Percentiles rank a stretch among this genome's conserved stretches.
phyloP scores from a whole-genome alignment of 2,113 vertebrate species.

The Semnopithecus entellus region DNA sequence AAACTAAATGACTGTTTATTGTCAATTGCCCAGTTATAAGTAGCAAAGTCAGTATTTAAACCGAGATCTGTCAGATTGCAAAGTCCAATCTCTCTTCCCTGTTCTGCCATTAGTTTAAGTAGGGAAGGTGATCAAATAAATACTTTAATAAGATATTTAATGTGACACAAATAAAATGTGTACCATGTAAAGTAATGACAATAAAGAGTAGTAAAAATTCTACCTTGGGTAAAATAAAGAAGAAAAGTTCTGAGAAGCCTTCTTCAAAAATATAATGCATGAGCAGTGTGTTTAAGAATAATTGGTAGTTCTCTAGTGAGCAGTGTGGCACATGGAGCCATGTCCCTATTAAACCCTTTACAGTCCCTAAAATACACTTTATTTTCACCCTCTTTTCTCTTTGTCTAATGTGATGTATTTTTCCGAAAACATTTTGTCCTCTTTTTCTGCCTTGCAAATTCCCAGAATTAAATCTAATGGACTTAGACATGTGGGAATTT shows the following conservation, averaged over 20 bases:
- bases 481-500: background rate
- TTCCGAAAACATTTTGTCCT: background rate
- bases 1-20: background rate
- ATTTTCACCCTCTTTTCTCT: background rate
- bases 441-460: background rate
- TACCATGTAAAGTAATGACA: background rate
- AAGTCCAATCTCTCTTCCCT: background rate
- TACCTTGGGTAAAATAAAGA: background rate
- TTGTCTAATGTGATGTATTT: background rate
- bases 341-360: background rate
- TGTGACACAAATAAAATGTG: background rate
- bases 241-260: background rate
- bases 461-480: background rate
- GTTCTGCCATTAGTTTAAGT: background rate
- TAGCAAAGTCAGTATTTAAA: background rate
- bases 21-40: background rate
- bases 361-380: background rate
- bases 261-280: background rate
- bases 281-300: background rate
- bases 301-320: background rate
- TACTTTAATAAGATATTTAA: background rate
- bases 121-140: background rate
- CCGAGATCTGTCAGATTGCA: background rate
- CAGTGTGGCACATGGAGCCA: accelerated
- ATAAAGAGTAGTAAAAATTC: background rate